Evolutionary conservation across 2,797 vertebrate genomes (phyloP).

Genomic region (Crotalus adamanteus): DNA sequence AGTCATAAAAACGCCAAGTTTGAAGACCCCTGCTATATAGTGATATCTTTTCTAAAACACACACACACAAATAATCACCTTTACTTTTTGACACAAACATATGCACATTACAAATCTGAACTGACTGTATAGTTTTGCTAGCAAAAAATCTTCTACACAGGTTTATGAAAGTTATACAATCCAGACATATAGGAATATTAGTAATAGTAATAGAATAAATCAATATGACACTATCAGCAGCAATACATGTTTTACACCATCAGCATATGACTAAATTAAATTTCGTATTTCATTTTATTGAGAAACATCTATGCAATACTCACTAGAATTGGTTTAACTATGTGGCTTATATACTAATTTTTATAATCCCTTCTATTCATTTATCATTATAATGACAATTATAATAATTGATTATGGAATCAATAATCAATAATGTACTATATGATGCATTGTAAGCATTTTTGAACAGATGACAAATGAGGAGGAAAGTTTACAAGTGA

Average conservation of each 20-base stretch:
- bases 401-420: too few species aligned
- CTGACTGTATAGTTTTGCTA: neutral
- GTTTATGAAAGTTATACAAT: neutral
- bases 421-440: too few species aligned
- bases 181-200: too few species aligned
- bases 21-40: neutral
- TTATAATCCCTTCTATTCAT: too few species aligned
- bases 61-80: neutral
- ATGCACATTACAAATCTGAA: neutral
- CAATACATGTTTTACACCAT: neutral
- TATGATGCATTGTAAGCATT: too few species aligned
- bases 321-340: too few species aligned
- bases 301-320: neutral
- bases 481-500: too few species aligned
- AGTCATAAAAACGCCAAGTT: too few species aligned
- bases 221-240: too few species aligned
- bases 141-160: neutral
- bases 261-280: neutral
- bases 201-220: neutral
- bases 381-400: too few species aligned
- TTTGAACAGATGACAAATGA: too few species aligned
- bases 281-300: neutral
- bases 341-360: too few species aligned
- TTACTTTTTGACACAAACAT: neutral
- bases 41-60: neutral